These are phyloP conservation scores for Salmo trutta DNA, from an alignment of 2,797 vertebrate species.

Conservation along the genomic window DNA sequence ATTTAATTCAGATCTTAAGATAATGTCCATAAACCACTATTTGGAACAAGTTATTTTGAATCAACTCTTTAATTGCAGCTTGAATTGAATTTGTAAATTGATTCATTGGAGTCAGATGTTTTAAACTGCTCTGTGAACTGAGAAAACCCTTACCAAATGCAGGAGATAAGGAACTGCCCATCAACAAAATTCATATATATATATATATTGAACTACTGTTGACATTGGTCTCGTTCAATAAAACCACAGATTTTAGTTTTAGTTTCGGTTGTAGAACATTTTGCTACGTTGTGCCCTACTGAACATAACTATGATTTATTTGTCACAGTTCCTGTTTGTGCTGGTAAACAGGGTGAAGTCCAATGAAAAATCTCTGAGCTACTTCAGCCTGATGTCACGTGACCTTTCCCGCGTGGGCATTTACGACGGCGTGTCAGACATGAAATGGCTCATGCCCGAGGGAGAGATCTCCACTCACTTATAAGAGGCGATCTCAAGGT, in stretches of 20 bases:
- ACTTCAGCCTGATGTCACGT: constrained; percentile 81
- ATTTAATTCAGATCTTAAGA: neutral
- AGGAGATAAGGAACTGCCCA: too few species aligned
- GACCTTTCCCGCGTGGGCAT: constrained; percentile 88
- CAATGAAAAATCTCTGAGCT: constrained; percentile 77
- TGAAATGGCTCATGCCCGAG: constrained; percentile 77
- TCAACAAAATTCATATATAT: too few species aligned
- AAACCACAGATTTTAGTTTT: too few species aligned
- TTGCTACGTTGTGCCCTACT: neutral
- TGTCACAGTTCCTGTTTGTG: constrained; percentile 86
- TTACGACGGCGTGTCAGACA: constrained; percentile 78
- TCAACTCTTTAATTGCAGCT: constrained; percentile 3
- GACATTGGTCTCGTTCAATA: too few species aligned
- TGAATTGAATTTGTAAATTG: neutral
- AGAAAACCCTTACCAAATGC: too few species aligned
- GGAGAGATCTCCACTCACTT: constrained; percentile 79
- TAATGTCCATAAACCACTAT: neutral
- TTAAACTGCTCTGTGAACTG: neutral
- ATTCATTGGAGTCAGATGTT: neutral
- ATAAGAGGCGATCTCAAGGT: constrained; percentile 75
- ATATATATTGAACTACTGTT: too few species aligned
- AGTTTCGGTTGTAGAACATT: too few species aligned
- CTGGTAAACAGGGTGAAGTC: constrained; percentile 81
- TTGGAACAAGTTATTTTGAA: neutral
- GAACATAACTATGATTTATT: neutral